phyloP scores from a whole-genome alignment of 2,888 invertebrate genomes.

The Bhutanitis thaidina region DNA sequence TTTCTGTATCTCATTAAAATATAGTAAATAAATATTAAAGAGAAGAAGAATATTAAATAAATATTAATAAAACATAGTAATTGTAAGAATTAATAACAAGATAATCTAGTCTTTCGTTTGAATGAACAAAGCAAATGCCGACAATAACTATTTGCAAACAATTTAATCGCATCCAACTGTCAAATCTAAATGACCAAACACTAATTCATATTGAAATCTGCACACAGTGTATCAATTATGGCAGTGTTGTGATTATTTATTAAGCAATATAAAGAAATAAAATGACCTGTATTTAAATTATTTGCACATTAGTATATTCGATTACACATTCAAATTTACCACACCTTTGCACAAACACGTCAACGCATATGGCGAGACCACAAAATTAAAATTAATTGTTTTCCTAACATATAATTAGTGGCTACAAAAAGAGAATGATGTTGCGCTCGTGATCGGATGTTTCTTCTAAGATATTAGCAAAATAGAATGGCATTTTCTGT shows the following conservation, averaged over 20 bases:
- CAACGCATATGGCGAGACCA: slow-evolving; percentile 21
- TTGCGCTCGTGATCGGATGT: not conserved
- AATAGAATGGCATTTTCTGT: too few species aligned
- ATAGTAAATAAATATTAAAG: too few species aligned
- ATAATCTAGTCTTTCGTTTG: too few species aligned
- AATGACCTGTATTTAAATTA: slow-evolving; percentile 5
- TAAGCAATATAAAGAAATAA: slow-evolving; percentile 2
- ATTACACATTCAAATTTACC: slow-evolving; percentile 8
- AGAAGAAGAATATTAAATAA: too few species aligned
- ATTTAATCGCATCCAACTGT: not conserved
- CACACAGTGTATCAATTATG: not conserved
- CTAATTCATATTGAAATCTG: not conserved
- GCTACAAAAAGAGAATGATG: slow-evolving; percentile 5
- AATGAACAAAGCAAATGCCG: too few species aligned
- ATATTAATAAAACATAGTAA: too few species aligned
- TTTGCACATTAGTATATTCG: slow-evolving; percentile 7
- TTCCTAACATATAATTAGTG: slow-evolving; percentile 32
- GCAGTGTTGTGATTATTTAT: not conserved
- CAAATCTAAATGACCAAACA: not conserved
- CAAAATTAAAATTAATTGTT: slow-evolving; percentile 33
- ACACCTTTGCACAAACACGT: slow-evolving; percentile 5
- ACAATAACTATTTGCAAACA: too few species aligned
- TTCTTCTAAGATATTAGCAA: too few species aligned
- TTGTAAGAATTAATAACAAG: too few species aligned
- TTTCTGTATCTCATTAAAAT: too few species aligned